These are phyloP conservation scores for Amphiura filiformis DNA, from an alignment of 35 echinoderm and acorn worm species.

Conservation along the genomic window DNA sequence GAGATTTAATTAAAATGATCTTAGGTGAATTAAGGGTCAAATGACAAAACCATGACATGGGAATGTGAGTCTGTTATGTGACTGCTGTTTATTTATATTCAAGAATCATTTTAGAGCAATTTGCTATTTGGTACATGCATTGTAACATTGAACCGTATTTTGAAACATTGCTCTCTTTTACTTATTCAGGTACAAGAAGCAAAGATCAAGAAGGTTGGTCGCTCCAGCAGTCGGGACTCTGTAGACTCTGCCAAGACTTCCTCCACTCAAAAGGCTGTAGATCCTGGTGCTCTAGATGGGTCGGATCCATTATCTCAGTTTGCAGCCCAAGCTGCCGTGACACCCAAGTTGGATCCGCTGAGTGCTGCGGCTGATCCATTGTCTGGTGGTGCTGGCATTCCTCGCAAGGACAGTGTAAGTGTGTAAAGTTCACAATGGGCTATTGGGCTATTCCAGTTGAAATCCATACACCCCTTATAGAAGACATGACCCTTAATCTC, in stretches of 20 bases:
- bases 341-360: conserved; percentile 50
- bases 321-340: conserved; percentile 65
- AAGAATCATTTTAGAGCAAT: too few relatives aligned
- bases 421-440: neutral
- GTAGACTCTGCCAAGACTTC: conserved; percentile 42
- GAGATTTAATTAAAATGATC: too few relatives aligned
- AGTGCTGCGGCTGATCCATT: conserved; percentile 38
- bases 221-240: conserved; percentile 3
- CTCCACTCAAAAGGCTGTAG: neutral
- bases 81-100: too few relatives aligned
- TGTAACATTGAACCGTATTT: too few relatives aligned
- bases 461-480: too few relatives aligned
- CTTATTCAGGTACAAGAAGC: conserved; percentile 34
- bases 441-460: too few relatives aligned
- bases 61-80: too few relatives aligned
- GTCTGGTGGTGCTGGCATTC: neutral
- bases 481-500: too few relatives aligned
- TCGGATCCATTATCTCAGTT: conserved; percentile 86
- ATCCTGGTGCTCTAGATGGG: conserved; percentile 84
- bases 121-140: too few relatives aligned
- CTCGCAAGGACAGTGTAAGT: conserved; percentile 51
- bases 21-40: too few relatives aligned
- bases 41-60: too few relatives aligned
- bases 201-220: conserved; percentile 66
- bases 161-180: too few relatives aligned